These are phyloP conservation scores for Pyrrhosoma nymphula DNA, from an alignment of 2,888 invertebrate species.

Conservation along the genomic window DNA sequence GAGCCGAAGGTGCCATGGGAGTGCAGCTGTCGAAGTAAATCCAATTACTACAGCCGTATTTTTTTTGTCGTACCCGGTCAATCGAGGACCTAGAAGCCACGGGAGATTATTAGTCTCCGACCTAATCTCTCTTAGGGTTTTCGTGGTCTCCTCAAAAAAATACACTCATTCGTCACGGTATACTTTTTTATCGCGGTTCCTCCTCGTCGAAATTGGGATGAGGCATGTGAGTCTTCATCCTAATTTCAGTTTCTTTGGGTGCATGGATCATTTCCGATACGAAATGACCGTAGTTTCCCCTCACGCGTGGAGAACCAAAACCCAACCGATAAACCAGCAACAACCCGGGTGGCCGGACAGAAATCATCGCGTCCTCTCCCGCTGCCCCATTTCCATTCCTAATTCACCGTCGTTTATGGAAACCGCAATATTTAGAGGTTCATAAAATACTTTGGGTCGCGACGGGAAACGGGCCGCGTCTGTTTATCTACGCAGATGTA, in stretches of 20 bases:
- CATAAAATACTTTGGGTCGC: neutral
- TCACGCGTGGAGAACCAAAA: neutral
- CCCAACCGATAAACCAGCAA: neutral
- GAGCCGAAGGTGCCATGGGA: neutral
- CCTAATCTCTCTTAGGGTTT: neutral
- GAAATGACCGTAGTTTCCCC: neutral
- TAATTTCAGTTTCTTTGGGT: neutral
- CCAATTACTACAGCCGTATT: neutral
- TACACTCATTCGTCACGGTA: neutral
- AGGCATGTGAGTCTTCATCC: neutral
- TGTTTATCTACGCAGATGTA: neutral
- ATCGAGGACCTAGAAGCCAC: neutral
- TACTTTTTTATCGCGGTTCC: neutral
- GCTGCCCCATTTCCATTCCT: neutral
- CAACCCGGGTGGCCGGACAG: neutral
- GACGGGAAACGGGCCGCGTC: neutral
- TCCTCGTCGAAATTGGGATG: neutral
- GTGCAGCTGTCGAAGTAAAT: neutral
- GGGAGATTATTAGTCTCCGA: neutral
- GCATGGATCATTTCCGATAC: neutral
- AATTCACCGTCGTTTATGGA: neutral
- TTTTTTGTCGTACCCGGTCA: neutral
- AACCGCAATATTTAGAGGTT: constrained; percentile 10
- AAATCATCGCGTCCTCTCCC: neutral
- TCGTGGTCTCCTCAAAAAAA: neutral